Base-by-base conservation (phyloP, 2,113 vertebrate species). In the Oreochromis niloticus region DNA sequence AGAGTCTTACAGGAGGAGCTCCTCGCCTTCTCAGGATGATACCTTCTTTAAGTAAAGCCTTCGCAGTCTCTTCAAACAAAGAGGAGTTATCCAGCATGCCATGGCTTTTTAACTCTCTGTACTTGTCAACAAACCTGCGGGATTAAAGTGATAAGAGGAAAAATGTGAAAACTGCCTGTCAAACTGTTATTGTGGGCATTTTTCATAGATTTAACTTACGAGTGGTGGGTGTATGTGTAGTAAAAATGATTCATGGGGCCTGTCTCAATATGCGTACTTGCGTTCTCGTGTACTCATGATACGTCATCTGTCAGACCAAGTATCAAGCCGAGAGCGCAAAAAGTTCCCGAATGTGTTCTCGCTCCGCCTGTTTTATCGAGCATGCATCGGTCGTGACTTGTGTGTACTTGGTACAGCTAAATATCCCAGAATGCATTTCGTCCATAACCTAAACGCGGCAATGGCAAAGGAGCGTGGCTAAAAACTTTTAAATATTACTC, bases 121-220 rank as follows among this genome's bases (percentile, higher is more conserved):
- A 98, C 85, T 97, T 98, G 81, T 98, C 97, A 2, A 99, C 96
- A 96, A 99, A 99, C 93, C 98, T 99, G 50, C 1, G 59, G 27
- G 16, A 52, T n/a, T 32, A 79, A 13, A 86, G 6, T 27, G 4
- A 88, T 5, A 66, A 6, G 56, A 43, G 3, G 56, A 75, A 11
- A 66, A 39, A 39, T 36, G 59, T 63, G 30, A n/a, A 63, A 63
- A 63, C 36, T 71, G 13, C 7, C n/a, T 43, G n/a, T 24, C n/a
- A 43, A 43, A 71, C 13, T 71, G 12, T 43, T 43, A 24, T 43
- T 2, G 1, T 71, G 43, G 1, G 7, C 12, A 71, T 71, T 24
- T 43, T 24, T 71, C 39, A 71, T 43, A 43, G 13, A 71, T 16
- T 43, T 41, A 71, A 71, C n/a, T 71, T 61, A 17, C 2, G 14